These are phyloP conservation scores for Gila robusta DNA, from an alignment of 2,797 vertebrate species.

Conservation along the genomic window DNA sequence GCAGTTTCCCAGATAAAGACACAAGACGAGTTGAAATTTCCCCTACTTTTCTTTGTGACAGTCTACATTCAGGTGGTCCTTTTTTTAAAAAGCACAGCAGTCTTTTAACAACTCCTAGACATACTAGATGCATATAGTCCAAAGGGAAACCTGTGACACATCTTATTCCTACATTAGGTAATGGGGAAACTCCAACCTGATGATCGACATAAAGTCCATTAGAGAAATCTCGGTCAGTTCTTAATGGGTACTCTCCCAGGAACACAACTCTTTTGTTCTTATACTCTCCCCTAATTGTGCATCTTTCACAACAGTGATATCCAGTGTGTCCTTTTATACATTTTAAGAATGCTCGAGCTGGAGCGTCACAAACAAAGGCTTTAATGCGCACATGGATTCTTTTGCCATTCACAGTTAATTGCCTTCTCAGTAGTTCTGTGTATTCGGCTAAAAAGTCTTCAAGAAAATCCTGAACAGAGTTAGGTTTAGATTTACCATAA, in stretches of 20 bases:
- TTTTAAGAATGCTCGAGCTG: conserved; percentile 32
- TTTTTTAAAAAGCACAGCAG: too few relatives aligned
- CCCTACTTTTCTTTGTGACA: too few relatives aligned
- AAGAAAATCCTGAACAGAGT: conserved; percentile 25
- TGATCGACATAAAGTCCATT: conserved; percentile 25
- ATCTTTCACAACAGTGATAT: conserved; percentile 35
- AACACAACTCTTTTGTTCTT: conserved; percentile 7
- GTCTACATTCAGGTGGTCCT: too few relatives aligned
- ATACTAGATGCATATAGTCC: too few relatives aligned
- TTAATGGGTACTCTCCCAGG: conserved; percentile 5
- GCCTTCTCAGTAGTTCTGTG: neutral
- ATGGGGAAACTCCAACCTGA: neutral
- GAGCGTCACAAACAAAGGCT: conserved; percentile 31
- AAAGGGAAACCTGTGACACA: too few relatives aligned
- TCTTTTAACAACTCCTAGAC: too few relatives aligned
- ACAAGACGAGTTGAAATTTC: too few relatives aligned
- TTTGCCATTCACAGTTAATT: neutral
- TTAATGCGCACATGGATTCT: conserved; percentile 24
- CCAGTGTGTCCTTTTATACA: conserved; percentile 32
- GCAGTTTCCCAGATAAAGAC: too few relatives aligned
- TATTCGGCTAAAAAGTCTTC: conserved; percentile 30
- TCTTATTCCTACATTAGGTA: too few relatives aligned
- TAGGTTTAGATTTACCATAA: conserved; percentile 22
- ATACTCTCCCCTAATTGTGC: conserved; percentile 13
- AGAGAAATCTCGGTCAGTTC: conserved; percentile 8